phyloP scores from a whole-genome alignment of 2,888 invertebrate species.

The Lasioglossum marginatum region DNA sequence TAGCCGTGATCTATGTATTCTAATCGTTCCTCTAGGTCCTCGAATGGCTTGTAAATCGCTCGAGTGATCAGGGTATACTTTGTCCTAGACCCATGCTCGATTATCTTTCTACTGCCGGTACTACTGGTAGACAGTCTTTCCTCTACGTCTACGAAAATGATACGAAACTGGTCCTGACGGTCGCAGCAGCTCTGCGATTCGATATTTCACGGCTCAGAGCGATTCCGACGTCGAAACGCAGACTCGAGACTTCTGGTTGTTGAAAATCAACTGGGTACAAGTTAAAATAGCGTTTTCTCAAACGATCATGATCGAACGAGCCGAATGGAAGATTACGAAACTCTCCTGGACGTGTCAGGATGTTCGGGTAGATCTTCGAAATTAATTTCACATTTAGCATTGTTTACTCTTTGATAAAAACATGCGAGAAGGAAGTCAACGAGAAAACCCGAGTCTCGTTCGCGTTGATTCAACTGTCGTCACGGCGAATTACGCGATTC shows the following conservation, averaged over 20 bases:
- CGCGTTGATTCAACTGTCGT: background rate
- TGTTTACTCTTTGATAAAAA: background rate
- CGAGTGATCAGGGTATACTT: background rate
- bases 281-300: background rate
- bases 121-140: conserved; percentile 13
- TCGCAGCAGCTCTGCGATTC: background rate
- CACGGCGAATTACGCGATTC: background rate
- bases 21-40: background rate
- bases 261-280: background rate
- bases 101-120: background rate
- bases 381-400: background rate
- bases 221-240: background rate
- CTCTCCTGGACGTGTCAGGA: background rate
- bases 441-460: background rate
- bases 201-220: conserved; percentile 3
- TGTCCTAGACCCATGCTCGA: background rate
- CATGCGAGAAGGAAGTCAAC: background rate
- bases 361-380: background rate
- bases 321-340: background rate
- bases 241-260: background rate
- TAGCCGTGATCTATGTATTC: background rate
- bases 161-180: conserved; percentile 45
- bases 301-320: background rate
- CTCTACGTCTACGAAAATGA: background rate
- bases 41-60: background rate